Base-by-base conservation (phyloP, 2,113 vertebrate species). In the Triplophysa rosa region DNA sequence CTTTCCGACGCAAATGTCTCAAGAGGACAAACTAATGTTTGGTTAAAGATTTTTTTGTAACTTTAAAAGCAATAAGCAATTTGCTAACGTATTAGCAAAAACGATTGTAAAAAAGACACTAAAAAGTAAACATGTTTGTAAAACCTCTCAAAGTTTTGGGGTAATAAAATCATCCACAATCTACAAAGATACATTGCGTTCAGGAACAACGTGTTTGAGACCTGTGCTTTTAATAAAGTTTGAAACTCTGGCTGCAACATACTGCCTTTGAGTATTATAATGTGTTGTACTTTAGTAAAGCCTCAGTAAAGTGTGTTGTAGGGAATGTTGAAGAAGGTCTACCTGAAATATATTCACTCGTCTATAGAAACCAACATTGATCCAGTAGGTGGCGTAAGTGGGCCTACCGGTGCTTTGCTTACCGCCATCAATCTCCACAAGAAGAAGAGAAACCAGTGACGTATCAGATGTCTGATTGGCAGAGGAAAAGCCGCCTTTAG, bases 1-100 rank as follows among this genome's bases (percentile, higher is more conserved):
- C 64, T 29, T 45, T 45, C 47, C 13, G 49, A 45, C 40, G 79
- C 68, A 42, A 66, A 71, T 63, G 58, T 78, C 78, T 49, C 54
- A 37, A 33, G 73, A 26, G 45, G 71, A 74, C 40, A 5, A 19
- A 59, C 65, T 83, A 68, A 75, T 65, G 59, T 29, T 85, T 87
- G 59, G 24, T 8, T 77, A 23, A 24, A 42, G 47, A 24, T 21
- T 65, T 11, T 21, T 65, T 11, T 68, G 54, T 56, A 52, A 61
- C 17, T 37, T 56, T 63, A 62, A 70, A n/a, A 47, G 26, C 23
- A 56, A 24, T 19, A 23, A 13, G 29, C 33, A 72, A 19, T 69
- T 54, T 76, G 21, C 40, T 33, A 75, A n/a, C 37, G 21, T 16
- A 19, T 62, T 24, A 56, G n/a, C 47, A 26, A 62, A 40, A 14